Evolutionary conservation across 2,113 vertebrate genomes (phyloP).

Genomic region (Poeciliopsis prolifica): DNA sequence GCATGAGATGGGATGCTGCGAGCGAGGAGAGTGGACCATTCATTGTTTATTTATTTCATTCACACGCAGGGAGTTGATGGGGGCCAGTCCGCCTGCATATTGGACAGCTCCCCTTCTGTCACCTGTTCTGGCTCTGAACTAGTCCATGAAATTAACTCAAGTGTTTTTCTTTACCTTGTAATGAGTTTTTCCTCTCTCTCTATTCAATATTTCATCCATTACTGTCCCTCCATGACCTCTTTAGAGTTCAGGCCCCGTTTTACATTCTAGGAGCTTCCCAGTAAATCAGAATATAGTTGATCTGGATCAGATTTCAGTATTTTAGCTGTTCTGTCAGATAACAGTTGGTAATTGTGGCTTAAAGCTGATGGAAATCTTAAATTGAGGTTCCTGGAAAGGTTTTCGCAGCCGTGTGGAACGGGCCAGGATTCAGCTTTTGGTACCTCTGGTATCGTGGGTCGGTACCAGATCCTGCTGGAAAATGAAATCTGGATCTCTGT

Average conservation of each 20-base stretch:
- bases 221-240: neutral
- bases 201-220: slow-evolving; percentile 18
- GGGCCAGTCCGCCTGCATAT: slow-evolving; percentile 35
- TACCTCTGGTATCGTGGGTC: no score
- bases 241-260: neutral
- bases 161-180: slow-evolving; percentile 35
- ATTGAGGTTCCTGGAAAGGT: no score
- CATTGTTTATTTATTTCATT: slow-evolving; percentile 84
- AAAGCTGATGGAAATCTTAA: no score
- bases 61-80: slow-evolving; percentile 61
- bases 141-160: slow-evolving; percentile 66
- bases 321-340: neutral
- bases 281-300: no score
- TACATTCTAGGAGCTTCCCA: neutral
- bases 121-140: slow-evolving; percentile 69
- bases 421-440: no score
- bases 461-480: no score
- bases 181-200: slow-evolving; percentile 23
- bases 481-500: no score
- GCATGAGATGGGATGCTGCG: slow-evolving; percentile 85
- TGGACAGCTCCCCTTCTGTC: slow-evolving; percentile 69
- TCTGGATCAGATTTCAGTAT: neutral
- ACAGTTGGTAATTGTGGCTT: neutral
- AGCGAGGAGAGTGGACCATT: slow-evolving; percentile 78
- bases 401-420: no score